A percentile compares a stretch with the other conserved stretches of the same genome.
These are phyloP conservation scores for Ormyrus pomaceus DNA, from an alignment of 2,888 invertebrate species.

Conservation along the genomic window DNA sequence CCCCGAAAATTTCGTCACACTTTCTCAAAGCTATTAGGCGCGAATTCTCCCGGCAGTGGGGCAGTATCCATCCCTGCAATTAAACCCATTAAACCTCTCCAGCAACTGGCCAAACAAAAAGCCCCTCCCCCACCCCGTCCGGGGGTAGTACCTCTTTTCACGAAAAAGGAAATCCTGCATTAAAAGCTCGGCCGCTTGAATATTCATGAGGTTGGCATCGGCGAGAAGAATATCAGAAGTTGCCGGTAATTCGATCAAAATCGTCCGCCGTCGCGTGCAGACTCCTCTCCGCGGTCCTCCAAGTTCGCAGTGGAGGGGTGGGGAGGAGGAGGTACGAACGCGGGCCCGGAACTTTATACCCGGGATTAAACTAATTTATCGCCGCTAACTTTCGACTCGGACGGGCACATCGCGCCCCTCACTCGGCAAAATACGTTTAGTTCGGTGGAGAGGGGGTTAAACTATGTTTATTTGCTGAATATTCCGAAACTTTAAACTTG, in stretches of 20 bases:
- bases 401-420: slow-evolving; percentile 14
- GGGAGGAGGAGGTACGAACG: neutral
- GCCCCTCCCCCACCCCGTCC: too few relatives aligned
- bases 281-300: neutral
- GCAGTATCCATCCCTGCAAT: too few relatives aligned
- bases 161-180: neutral
- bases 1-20: too few relatives aligned
- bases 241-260: slow-evolving; percentile 52
- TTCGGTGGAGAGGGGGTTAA: slow-evolving; percentile 11
- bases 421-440: slow-evolving; percentile 49
- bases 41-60: too few relatives aligned
- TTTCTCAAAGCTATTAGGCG: too few relatives aligned
- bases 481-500: slow-evolving; percentile 50
- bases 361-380: slow-evolving; percentile 58
- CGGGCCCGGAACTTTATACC: slow-evolving; percentile 46
- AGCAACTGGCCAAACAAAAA: too few relatives aligned
- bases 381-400: slow-evolving; percentile 53
- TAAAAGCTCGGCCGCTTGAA: slow-evolving; percentile 5
- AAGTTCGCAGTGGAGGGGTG: slow-evolving; percentile 10
- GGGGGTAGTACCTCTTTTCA: too few relatives aligned
- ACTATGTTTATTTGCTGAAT: slow-evolving; percentile 56
- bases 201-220: slow-evolving; percentile 20
- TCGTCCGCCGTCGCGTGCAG: slow-evolving; percentile 18
- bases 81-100: too few relatives aligned
- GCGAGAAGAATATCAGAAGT: slow-evolving; percentile 42